Evolutionary conservation across 2,797 vertebrate genomes (phyloP), one percentile per base, ranked within the genome.

Genomic region (Tragelaphus oryx): DNA sequence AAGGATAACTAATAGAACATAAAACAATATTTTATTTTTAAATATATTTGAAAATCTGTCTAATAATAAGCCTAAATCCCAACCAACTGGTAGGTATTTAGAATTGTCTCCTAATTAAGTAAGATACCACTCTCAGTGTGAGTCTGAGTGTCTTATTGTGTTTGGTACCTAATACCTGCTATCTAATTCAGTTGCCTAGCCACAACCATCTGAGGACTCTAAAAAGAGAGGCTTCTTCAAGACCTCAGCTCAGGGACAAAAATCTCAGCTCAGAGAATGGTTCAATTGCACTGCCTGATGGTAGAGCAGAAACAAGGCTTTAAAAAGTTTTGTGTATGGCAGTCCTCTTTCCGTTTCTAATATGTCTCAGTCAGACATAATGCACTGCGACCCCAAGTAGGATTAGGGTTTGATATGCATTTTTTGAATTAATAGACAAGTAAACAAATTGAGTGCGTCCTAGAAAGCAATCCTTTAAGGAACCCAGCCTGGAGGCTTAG

Each of bases 41-140:
- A 94, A 14, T 84, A 54, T 48, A 87, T 81, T 93, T 86, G n/a
- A 81, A 94, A 91, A 86, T 76, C 14, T 93, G 22, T 18, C 62
- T 75, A 55, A 9, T 92, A 71, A 37, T 55, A 87, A 94, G n/a
- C 41, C n/a, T 76, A 76, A 26, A 30, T 85, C 33, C 90, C 30
- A 62, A 24, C 18, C 60, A 81, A 78, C 13, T 46, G 2, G 10
- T 78, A 76, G 55, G 7, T 57, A 12, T 86, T 94, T 89, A 55
- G 30, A 91, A 79, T 59, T 82, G 11, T 55, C 68, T 94, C 89
- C n/a, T 50, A 54, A 75, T 65, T 92, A 59, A 75, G 55, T 74
- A 80, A 93, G n/a, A 41, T 44, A 18, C 3, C 76, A 2, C 71
- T 65, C 74, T 92, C 52, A n/a, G 37, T 33, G 11, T 80, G 79